Conservation (phyloP, 2,888 invertebrate genomes). For the Drosophila quasianomalipes region DNA sequence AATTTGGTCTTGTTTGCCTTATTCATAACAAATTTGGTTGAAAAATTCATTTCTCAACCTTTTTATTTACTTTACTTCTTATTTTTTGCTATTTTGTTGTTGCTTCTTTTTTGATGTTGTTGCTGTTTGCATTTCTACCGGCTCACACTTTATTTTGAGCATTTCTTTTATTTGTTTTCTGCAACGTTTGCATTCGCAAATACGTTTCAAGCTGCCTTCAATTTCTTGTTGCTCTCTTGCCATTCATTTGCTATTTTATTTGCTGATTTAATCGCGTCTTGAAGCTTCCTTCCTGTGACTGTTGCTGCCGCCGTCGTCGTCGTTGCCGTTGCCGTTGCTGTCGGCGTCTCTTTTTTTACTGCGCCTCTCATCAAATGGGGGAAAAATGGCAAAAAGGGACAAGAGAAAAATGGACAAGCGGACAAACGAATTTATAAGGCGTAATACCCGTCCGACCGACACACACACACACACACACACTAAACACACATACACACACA, state of each 20-base stretch:
- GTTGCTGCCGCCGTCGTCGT: slow-evolving; percentile 48
- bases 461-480: slow-evolving; percentile 27
- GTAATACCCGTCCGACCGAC: slow-evolving; percentile 54
- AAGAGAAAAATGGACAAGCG: slow-evolving; percentile 26
- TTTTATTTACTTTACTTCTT: slow-evolving; percentile 32
- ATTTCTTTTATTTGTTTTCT: slow-evolving; percentile 45
- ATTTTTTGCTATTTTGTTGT: slow-evolving; percentile 17
- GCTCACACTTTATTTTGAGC: slow-evolving; percentile 43
- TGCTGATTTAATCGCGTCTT: slow-evolving; percentile 81
- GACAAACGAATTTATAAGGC: slow-evolving; percentile 65
- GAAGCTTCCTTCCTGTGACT: slow-evolving; percentile 79
- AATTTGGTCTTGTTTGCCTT: slow-evolving; percentile 8
- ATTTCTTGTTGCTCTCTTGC: slow-evolving; percentile 75
- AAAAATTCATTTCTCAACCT: slow-evolving; percentile 61
- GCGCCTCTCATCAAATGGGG: background rate
- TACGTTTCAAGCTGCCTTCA: slow-evolving; percentile 58
- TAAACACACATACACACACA: slow-evolving; percentile 27
- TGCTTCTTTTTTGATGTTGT: slow-evolving; percentile 32
- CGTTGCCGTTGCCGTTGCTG: slow-evolving; percentile 2
- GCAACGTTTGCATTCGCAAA: slow-evolving; percentile 69
- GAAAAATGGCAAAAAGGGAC: slow-evolving; percentile 16
- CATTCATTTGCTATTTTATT: slow-evolving; percentile 75
- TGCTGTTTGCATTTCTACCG: slow-evolving; percentile 40
- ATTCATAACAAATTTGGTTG: slow-evolving; percentile 55
- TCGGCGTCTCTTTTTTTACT: slow-evolving; percentile 1